Percentiles rank a stretch among this genome's conserved stretches.
Evolutionary conservation across 2,113 vertebrate genomes (phyloP).

Genomic region (Laticauda colubrina): DNA sequence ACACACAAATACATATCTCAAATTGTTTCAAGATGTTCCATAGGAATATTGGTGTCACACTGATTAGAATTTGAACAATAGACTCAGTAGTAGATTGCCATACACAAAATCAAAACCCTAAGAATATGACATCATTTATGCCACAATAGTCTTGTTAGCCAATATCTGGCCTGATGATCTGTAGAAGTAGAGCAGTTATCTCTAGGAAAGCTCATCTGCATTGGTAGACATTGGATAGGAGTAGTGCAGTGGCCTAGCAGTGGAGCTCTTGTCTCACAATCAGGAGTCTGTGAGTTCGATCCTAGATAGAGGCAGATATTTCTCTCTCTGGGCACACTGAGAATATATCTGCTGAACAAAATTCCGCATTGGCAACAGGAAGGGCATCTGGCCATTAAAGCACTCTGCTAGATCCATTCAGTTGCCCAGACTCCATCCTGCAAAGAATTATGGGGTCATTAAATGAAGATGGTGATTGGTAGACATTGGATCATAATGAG

Average conservation of each 20-base stretch:
- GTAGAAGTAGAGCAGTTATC: not conserved
- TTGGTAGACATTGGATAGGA: not conserved
- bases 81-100: not conserved
- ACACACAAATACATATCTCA: not conserved
- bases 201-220: not conserved
- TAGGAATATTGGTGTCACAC: not conserved
- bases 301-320: too few relatives aligned
- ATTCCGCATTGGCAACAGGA: too few relatives aligned
- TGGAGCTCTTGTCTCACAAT: too few relatives aligned
- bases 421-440: too few relatives aligned
- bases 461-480: not conserved
- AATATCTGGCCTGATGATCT: not conserved
- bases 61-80: not conserved
- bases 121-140: not conserved
- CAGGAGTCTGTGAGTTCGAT: too few relatives aligned
- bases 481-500: not conserved
- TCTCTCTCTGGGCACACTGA: too few relatives aligned
- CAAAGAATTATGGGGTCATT: too few relatives aligned
- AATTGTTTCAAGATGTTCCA: not conserved
- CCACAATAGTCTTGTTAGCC: not conserved
- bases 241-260: too few relatives aligned
- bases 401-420: too few relatives aligned
- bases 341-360: too few relatives aligned
- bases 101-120: not conserved
- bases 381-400: too few relatives aligned